Evolutionary conservation across 2,888 invertebrate genomes (phyloP).

Genomic region (Malachius bipustulatus): DNA sequence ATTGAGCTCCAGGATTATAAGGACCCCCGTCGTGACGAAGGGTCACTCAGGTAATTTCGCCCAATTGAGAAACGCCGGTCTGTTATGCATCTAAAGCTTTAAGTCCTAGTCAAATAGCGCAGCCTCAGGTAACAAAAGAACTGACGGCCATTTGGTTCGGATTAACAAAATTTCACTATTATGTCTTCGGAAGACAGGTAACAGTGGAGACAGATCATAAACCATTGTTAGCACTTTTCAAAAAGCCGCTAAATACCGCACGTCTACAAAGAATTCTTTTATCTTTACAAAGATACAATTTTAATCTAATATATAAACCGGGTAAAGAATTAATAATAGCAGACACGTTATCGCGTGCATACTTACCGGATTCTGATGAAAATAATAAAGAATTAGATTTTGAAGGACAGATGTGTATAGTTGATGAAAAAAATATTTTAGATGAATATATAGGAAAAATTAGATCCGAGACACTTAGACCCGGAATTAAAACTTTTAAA

Average conservation of each 20-base stretch:
- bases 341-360: conserved; percentile 11
- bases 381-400: conserved; percentile 9
- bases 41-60: too few species aligned
- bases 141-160: conserved; percentile 27
- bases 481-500: conserved; percentile 8
- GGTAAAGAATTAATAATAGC: conserved; percentile 13
- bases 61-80: conserved; percentile 23
- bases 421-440: conserved; percentile 9
- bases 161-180: conserved; percentile 19
- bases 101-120: conserved; percentile 23
- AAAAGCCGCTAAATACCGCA: conserved; percentile 16
- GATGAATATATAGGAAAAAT: conserved; percentile 11
- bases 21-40: too few species aligned
- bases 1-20: too few species aligned
- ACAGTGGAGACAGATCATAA: conserved; percentile 24
- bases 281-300: too few species aligned
- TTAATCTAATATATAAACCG: conserved; percentile 11
- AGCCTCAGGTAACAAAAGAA: conserved; percentile 25
- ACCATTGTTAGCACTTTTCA: conserved; percentile 21
- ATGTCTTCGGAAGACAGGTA: conserved; percentile 19
- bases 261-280: too few species aligned
- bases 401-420: conserved; percentile 8
- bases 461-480: conserved; percentile 11
- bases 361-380: conserved; percentile 4
- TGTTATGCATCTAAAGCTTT: conserved; percentile 22